phyloP scores from a whole-genome alignment of 2,888 invertebrate species.

The Operophtera brumata region DNA sequence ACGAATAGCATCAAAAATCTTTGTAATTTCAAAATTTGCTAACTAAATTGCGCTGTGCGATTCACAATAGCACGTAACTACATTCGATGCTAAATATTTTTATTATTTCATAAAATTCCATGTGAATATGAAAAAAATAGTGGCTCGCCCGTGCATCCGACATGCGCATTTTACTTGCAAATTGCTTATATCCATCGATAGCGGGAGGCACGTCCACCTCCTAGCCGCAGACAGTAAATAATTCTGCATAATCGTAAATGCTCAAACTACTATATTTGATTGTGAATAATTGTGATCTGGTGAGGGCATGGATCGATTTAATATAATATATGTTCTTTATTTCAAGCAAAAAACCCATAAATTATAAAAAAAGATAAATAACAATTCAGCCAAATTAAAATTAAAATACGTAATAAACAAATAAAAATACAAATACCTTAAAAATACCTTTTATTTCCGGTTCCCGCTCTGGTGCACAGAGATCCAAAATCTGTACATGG shows the following conservation, averaged over 20 bases:
- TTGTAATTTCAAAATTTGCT: neutral
- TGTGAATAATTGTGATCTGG: too few relatives aligned
- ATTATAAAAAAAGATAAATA: too few relatives aligned
- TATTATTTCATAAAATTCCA: conserved; percentile 51
- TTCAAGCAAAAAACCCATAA: too few relatives aligned
- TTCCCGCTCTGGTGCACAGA: too few relatives aligned
- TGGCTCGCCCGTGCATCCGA: conserved; percentile 58
- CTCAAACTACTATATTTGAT: conserved; percentile 28
- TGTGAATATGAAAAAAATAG: conserved; percentile 58
- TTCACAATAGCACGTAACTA: conserved; percentile 35
- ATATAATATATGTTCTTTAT: too few relatives aligned
- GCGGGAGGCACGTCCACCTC: conserved; percentile 48
- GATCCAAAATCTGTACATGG: too few relatives aligned
- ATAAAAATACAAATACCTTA: too few relatives aligned
- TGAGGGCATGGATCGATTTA: too few relatives aligned
- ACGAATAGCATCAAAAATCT: neutral
- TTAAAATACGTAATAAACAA: too few relatives aligned
- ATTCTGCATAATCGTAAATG: conserved; percentile 30
- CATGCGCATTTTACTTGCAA: conserved; percentile 75
- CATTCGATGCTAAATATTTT: conserved; percentile 20
- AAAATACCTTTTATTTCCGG: too few relatives aligned
- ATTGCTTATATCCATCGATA: conserved; percentile 74
- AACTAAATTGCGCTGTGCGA: conserved; percentile 8
- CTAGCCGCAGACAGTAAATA: conserved; percentile 33
- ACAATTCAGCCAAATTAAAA: too few relatives aligned